Evolutionary conservation across 2,888 invertebrate genomes (phyloP), one percentile per base, ranked within the genome.

Genomic region (Oscheius sp.): DNA sequence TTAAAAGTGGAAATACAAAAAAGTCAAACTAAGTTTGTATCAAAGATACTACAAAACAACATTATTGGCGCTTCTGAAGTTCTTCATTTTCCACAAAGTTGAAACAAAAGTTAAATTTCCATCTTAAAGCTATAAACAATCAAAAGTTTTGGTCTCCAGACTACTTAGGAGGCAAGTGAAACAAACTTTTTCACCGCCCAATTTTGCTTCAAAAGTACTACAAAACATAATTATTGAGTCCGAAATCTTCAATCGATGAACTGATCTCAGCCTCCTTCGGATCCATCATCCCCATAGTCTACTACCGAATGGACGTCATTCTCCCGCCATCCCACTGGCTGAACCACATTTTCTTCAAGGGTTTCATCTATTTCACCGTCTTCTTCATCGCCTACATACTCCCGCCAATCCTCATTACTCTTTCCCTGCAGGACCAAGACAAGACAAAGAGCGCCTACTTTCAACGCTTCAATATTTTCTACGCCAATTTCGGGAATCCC

Each of bases 281-380:
- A 7, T 29, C 57, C 10, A 57, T 57, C 2, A 33, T 57, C 29
- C 57, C 57, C 2, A 33, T 9, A 2, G 29, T 57, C 21, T 57
- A 57, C 29, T 57, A 57, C 29, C 57, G 29, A 9, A 57, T 57
- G 57, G 57, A 57, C 57, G 57, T 33, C 1, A 33, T 57, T 29
- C 57, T 57, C 1, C 9, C 32, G 2, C 57, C n/a, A 10, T 33
- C 21, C 9, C 57, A 57, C 29, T 32, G 21, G 9, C 33, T 57
- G 9, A 57, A 57, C 29, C 57, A 57, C 29, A 57, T 57, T 29
- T 33, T 57, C 2, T 10, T 29, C 21, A 57, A 57, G 29, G 2
- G 11, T 9, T 57, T 33, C 10, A 33, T 57, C 29, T 57, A 57
- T 7, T 29, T 33, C 2, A 57, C 57, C 2, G 57, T 57, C 29